Base-by-base conservation (phyloP, 2,113 vertebrate genomes). In the Toxostoma redivivum region DNA sequence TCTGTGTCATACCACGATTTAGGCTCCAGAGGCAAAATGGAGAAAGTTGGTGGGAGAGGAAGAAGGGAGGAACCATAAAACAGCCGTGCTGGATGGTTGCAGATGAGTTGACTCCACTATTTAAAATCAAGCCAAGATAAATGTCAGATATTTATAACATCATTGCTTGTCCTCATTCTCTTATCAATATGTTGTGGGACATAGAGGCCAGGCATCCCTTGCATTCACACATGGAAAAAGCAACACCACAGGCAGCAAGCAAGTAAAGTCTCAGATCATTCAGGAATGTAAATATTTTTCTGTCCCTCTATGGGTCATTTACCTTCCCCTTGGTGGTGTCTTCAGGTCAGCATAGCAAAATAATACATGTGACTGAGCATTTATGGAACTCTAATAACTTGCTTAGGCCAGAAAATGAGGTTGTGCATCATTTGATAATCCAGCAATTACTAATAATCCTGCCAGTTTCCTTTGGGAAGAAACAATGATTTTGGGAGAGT, bases 401-500 rank as follows among this genome's bases (percentile, higher is more conserved):
- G 11, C 38, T 54, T 22, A 44, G 74, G 42, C 15, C 35, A 64
- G 94, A 96, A 97, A 96, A 97, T 81, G 47, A 93, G 64, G 9
- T 35, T 84, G 74, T 81, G 62, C 37, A 19, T 82, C 92, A 61
- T 45, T 91, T 90, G 87, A 88, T 82, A 96, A 96, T 94, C 69
- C 86, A 70, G 86, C 71, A 74, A 90, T 76, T 96, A 78, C 33
- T 61, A 22, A 82, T 57, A 61, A 79, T 67, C 6, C 11, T 42
- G 25, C 87, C 64, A 65, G 69, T 44, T 88, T 96, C 47, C 71
- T 92, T 44, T 64, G 84, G 90, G 93, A 95, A 96, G 81, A 79
- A 92, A 94, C 38, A 74, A 53, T 69, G 37, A 62, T 88, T 92
- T 88, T 33, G 57, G 66, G 62, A 73, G 87, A 96, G 74, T 78